phyloP scores from a whole-genome alignment of 2,113 vertebrate species.

The Myotis lucifugus region DNA sequence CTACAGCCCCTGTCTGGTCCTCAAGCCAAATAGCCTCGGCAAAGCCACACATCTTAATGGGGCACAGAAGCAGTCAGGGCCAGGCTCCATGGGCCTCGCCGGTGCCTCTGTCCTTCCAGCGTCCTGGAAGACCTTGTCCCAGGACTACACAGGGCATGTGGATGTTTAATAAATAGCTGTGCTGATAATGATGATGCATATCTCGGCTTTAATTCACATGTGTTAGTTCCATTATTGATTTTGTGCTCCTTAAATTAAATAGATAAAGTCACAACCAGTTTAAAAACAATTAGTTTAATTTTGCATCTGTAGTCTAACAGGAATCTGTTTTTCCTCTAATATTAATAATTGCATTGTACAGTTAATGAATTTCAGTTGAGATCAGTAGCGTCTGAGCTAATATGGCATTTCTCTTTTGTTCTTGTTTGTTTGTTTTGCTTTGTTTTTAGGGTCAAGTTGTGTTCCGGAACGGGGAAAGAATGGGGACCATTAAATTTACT shows the following conservation, averaged over 20 bases:
- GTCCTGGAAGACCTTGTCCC: background rate
- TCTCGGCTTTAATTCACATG: constrained; percentile 33
- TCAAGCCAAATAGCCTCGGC: background rate
- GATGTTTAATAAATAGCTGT: constrained; percentile 37
- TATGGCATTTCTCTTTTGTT: constrained; percentile 76
- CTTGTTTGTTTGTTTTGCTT: constrained; percentile 72
- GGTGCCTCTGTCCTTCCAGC: background rate
- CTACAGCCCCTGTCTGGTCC: background rate
- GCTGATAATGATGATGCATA: background rate
- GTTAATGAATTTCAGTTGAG: constrained; percentile 51
- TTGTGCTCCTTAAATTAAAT: constrained; percentile 43
- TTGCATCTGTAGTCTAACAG: background rate
- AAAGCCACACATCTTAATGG: background rate
- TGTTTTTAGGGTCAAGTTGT: constrained; percentile 97
- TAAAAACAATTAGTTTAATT: constrained; percentile 64
- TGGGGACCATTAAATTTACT: constrained; percentile 99
- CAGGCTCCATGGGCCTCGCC: background rate
- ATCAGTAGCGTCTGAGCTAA: constrained; percentile 48
- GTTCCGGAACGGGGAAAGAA: constrained; percentile 98
- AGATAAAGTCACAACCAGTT: constrained; percentile 65
- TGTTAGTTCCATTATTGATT: constrained; percentile 63
- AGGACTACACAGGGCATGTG: background rate
- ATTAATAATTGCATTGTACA: constrained; percentile 16
- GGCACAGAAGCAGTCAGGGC: background rate
- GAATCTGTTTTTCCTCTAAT: constrained; percentile 35